Base-by-base conservation (phyloP, 2,797 vertebrate species). In the Spinibarbus caldwelli region DNA sequence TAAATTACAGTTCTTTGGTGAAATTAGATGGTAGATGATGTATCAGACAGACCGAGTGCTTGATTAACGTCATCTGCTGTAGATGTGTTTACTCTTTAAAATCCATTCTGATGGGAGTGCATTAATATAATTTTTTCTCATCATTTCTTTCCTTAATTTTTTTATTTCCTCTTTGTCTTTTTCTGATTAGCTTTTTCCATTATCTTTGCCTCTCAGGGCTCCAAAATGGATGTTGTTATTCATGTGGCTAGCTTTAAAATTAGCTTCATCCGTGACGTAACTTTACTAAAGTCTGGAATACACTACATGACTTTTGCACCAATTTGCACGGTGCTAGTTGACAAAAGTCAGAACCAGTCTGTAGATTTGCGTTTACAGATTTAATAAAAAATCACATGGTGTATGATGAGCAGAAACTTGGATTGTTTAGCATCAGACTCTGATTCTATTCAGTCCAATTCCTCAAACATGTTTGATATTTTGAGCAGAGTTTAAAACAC, bases 1-100 rank as follows among this genome's bases (percentile, higher is more conserved):
- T 57, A 66, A 83, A 83, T 83, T 52, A 83, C 72, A 52, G 70
- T 29, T 76, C 43, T 76, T 14, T 64, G 64, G 29, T 29, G 5
- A 83, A 49, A 76, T 9, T 17, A 62, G 43, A 49, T 5, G 31
- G 5, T 23, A 11, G 26, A 66, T 38, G 71, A 83, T 47, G 54
- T 76, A 49, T 64, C 54, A 64, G 43, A 49, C 70, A 70, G 26
- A 31, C 52, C 6, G 81, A 83, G 82, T 29, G 31, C 29, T 38
- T 54, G 71, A 83, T 83, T 64, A 76, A 52, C 6, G 15, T 67
- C 72, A 29, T 76, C 15, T 9, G 23, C 43, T 23, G 0, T 45
- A 47, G 21, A 66, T n/a, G 43, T 83, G 43, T 83, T 77, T 67
- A 36, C 21, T 36, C 29, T 47, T 45, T 34, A 82, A n/a, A 17